A percentile compares a stretch with the other conserved stretches of the same genome.
Evolutionary conservation across 2,888 invertebrate species (phyloP).

Genomic region (Amphipyra tragopoginis): DNA sequence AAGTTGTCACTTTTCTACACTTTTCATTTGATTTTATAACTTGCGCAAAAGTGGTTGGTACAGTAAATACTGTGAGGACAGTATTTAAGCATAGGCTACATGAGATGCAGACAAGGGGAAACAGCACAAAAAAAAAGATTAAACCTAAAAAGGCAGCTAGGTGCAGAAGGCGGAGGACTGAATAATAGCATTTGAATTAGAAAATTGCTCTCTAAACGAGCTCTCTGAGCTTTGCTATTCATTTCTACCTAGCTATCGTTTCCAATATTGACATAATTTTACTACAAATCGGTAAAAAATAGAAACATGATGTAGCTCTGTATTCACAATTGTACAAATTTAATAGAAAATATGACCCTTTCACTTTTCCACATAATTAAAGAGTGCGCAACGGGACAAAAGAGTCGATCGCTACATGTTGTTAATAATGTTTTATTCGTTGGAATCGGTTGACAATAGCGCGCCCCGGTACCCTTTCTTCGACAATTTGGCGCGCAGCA

Average conservation of each 20-base stretch:
- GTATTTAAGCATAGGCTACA: no score
- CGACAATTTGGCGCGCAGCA: conserved; percentile 86
- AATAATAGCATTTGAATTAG: no score
- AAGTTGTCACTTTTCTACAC: no score
- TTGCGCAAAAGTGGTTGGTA: no score
- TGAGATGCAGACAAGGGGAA: no score
- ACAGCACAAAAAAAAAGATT: no score
- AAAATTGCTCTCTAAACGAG: no score
- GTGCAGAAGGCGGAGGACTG: no score
- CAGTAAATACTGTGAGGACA: no score
- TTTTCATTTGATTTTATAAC: no score
- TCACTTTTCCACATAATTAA: conserved; percentile 88
- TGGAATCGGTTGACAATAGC: conserved; percentile 88
- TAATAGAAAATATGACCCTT: conserved; percentile 90
- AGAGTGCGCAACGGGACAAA: conserved; percentile 86
- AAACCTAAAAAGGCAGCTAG: no score
- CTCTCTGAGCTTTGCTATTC: no score
- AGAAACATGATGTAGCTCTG: conserved; percentile 66
- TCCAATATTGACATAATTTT: neutral
- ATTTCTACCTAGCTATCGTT: neutral
- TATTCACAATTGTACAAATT: conserved; percentile 76
- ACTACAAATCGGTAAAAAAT: conserved; percentile 4
- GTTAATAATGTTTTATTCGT: conserved; percentile 86
- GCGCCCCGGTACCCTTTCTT: conserved; percentile 86
- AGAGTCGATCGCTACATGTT: conserved; percentile 84